Conservation (phyloP, 2,797 vertebrate species). For the Lepus oiostolus region DNA sequence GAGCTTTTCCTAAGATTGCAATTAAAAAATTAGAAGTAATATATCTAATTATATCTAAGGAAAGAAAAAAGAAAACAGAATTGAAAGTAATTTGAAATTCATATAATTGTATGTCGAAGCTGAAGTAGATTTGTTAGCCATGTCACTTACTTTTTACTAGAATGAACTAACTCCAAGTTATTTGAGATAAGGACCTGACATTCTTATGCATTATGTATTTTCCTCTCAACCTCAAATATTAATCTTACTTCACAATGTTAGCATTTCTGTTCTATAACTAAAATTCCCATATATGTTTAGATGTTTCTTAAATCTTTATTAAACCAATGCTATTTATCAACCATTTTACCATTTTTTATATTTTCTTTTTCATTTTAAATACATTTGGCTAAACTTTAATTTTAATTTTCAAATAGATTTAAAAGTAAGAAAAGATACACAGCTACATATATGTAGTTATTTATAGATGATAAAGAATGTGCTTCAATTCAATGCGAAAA, state of each 20-base stretch:
- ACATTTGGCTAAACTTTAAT: not conserved
- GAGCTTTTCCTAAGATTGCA: not conserved
- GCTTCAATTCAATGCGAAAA: conserved; percentile 25
- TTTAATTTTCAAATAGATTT: not conserved
- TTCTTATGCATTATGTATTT: not conserved
- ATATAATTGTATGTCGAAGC: not conserved
- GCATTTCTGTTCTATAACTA: not conserved
- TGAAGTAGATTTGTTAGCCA: not conserved
- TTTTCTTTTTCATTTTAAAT: not conserved
- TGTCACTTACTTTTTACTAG: not conserved
- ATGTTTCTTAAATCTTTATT: not conserved
- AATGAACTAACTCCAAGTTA: not conserved
- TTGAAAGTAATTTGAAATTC: not conserved
- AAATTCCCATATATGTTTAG: not conserved
- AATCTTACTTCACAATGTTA: not conserved
- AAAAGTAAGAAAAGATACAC: not conserved
- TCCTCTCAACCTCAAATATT: not conserved
- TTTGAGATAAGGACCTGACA: not conserved
- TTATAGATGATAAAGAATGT: not conserved
- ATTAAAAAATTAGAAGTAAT: not conserved
- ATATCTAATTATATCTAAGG: not conserved
- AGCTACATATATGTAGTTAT: not conserved
- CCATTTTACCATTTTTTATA: not conserved
- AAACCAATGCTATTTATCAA: not conserved
- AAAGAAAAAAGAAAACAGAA: not conserved